These are phyloP conservation scores for Drosophila sturtevanti DNA, from an alignment of 1,140 invertebrate species.

Conservation along the genomic window DNA sequence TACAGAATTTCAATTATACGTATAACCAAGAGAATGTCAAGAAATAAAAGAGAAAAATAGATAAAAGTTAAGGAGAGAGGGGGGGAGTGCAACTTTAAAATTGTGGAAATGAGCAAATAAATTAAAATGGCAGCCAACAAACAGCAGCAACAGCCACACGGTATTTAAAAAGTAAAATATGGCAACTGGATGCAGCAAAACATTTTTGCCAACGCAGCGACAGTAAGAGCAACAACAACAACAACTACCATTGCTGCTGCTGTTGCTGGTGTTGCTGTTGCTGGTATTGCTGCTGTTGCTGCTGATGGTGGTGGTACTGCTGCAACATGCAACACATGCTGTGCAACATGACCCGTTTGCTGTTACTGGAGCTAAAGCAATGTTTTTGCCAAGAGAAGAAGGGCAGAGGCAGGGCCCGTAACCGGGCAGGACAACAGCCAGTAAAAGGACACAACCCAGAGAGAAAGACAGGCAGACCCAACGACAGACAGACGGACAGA, in stretches of 20 bases:
- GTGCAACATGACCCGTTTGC: slow-evolving; percentile 64
- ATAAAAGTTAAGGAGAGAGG: not conserved
- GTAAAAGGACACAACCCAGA: not conserved
- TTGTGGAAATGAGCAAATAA: slow-evolving; percentile 79
- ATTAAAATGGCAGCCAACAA: slow-evolving; percentile 62
- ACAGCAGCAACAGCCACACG: slow-evolving; percentile 37
- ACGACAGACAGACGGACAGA: not conserved
- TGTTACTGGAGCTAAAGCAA: slow-evolving; percentile 43
- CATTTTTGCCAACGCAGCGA: slow-evolving; percentile 70
- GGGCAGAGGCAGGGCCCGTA: slow-evolving; percentile 31
- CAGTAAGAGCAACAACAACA: slow-evolving; percentile 28
- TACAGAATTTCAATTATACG: slow-evolving; percentile 2
- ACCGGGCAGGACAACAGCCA: not conserved
- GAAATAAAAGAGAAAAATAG: not conserved
- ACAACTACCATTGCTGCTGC: slow-evolving; percentile 15
- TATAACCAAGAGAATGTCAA: not conserved
- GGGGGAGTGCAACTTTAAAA: slow-evolving; percentile 53
- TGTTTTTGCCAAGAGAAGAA: slow-evolving; percentile 30
- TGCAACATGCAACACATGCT: slow-evolving; percentile 78
- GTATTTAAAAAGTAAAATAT: slow-evolving; percentile 80
- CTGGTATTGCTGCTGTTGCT: slow-evolving; percentile 21
- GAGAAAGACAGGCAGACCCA: not conserved
- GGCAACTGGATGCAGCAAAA: slow-evolving; percentile 72
- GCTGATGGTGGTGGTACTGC: slow-evolving; percentile 29
- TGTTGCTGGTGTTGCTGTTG: slow-evolving; percentile 21